Percentiles rank a stretch among this genome's conserved stretches.
phyloP scores from a whole-genome alignment of 2,797 vertebrate species.

The Strix occidentalis region DNA sequence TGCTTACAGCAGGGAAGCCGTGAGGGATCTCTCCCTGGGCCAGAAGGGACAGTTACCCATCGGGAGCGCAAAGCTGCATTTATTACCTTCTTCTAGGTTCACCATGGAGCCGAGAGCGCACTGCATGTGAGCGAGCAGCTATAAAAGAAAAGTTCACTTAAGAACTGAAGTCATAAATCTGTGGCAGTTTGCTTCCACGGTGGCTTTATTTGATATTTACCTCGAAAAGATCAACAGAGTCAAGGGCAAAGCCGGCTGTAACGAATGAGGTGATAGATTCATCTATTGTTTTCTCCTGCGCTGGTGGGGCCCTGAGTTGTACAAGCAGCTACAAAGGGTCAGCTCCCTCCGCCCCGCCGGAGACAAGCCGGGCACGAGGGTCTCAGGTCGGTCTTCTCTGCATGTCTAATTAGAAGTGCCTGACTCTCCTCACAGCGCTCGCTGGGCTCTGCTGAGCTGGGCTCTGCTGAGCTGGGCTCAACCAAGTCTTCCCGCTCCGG shows the following conservation, averaged over 20 bases:
- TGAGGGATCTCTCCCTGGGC: background rate
- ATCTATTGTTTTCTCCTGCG: background rate
- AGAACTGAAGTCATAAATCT: constrained; percentile 37
- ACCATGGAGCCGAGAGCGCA: background rate
- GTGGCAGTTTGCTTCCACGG: constrained; percentile 6
- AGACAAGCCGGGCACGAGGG: rapidly evolving
- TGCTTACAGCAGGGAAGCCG: background rate
- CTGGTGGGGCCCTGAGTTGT: rapidly evolving
- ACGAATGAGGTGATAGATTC: background rate
- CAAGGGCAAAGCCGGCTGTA: background rate
- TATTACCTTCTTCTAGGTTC: background rate
- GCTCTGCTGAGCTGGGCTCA: background rate
- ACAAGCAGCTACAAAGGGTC: too few relatives aligned
- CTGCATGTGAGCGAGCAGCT: constrained; percentile 29
- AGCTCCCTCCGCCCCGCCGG: rapidly evolving
- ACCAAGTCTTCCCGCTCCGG: background rate
- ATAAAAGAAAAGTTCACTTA: constrained; percentile 52
- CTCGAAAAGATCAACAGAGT: constrained; percentile 14
- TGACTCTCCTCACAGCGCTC: background rate
- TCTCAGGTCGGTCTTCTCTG: background rate
- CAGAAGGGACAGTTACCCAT: background rate
- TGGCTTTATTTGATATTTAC: constrained; percentile 5
- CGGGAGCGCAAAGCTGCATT: background rate
- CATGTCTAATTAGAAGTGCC: background rate
- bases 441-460: background rate